Base-by-base conservation (phyloP, 30 jellyfish, hydroid and myxozoan species). In the Chironex yamaguchii region DNA sequence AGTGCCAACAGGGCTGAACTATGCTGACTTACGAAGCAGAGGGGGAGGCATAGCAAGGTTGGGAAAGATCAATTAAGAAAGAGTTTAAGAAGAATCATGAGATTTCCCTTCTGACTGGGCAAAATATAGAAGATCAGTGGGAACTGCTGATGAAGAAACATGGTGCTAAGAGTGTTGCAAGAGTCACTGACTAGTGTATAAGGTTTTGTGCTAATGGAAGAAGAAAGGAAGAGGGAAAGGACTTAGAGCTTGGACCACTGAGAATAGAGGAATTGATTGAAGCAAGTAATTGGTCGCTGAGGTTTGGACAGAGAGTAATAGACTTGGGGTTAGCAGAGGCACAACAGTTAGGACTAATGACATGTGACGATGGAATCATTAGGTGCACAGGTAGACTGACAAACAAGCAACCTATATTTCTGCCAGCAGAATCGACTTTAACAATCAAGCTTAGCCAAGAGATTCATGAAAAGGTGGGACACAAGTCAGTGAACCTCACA, bases 231-330 rank as follows among this genome's bases (percentile, higher is more conserved):
- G n/a, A n/a, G n/a, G n/a, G n/a, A n/a, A n/a, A n/a, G n/a, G n/a
- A n/a, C n/a, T n/a, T n/a, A n/a, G n/a, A n/a, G n/a, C n/a, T n/a
- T n/a, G n/a, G n/a, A n/a, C n/a, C 87, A 21, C 52, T 74, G 90
- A 32, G 82, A 79, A 62, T 34, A 4, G 71, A 22, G 24, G 84
- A 62, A n/a, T n/a, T n/a, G n/a, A n/a, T n/a, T n/a, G n/a, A n/a
- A n/a, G n/a, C n/a, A n/a, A n/a, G n/a, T n/a, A n/a, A n/a, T n/a
- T n/a, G n/a, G n/a, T n/a, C n/a, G n/a, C n/a, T n/a, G n/a, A n/a
- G n/a, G n/a, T n/a, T n/a, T n/a, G n/a, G n/a, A n/a, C n/a, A n/a
- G n/a, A n/a, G n/a, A n/a, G n/a, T n/a, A n/a, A n/a, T n/a, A n/a
- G n/a, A n/a, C n/a, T n/a, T n/a, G n/a, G n/a, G n/a, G n/a, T n/a